Evolutionary conservation across 2,797 vertebrate species (phyloP), one percentile per base, ranked within the genome.

Genomic region (Alectoris magna): DNA sequence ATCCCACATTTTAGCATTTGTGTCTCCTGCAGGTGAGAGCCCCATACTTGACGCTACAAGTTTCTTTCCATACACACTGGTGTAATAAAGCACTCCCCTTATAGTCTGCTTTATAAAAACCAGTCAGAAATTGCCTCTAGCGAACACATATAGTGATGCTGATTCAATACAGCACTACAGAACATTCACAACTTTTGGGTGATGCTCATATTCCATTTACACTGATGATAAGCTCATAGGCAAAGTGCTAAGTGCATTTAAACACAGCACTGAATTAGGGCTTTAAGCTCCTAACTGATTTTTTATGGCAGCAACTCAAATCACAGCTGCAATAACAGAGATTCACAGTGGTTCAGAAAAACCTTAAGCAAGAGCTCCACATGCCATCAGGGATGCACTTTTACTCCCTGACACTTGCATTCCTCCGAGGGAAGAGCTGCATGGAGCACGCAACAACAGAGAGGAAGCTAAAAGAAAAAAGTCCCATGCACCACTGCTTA

Each of bases 381-480:
- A 27, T 38, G 41, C 18, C 44, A 38, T 14, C 22, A 68, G 39
- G 58, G 56, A 18, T 18, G n/a, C 12, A 16, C 41, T 46, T 89
- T 64, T 58, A 26, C 22, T 80, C 44, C 36, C 11, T 9, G 53
- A 14, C 6, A 1, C 56, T 68, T 4, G 0, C 3, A 11, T 14
- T 10, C 29, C 11, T 64, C 64, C 56, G 34, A 71, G 48, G 43
- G 11, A 83, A 79, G 36, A 48, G 22, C 38, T 74, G 36, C 64
- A 48, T 34, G 84, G 31, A 77, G 48, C 9, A 21, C 29, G 11
- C 21, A 48, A 67, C 39, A n/a, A 49, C 10, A 58, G 53, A 12
- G 6, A 68, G 55, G 56, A 84, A 75, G 69, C 48, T 49, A 70
- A 55, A 24, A 38, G 38, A 13, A 34, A 84, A 48, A 88, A 91